Evolutionary conservation across 2,888 invertebrate species (phyloP).

Genomic region (Campoplex capitator): DNA sequence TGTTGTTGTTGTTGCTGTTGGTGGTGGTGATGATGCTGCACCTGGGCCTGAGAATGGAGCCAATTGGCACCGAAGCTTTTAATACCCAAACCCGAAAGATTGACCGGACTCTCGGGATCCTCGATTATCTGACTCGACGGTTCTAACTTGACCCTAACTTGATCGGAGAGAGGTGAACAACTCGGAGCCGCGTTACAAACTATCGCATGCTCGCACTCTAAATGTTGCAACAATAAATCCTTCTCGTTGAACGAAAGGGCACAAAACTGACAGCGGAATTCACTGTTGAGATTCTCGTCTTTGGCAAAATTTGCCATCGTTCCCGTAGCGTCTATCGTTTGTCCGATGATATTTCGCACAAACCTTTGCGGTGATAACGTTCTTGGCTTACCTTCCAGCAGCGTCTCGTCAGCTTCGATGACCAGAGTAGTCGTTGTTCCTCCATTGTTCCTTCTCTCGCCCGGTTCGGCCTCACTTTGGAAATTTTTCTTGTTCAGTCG

Average conservation of each 20-base stretch:
- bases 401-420: conserved; percentile 59
- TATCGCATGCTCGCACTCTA: conserved; percentile 79
- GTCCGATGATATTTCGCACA: conserved; percentile 56
- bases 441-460: conserved; percentile 50
- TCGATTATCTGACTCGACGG: conserved; percentile 74
- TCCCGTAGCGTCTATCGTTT: conserved; percentile 15
- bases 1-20: conserved; percentile 28
- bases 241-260: conserved; percentile 79
- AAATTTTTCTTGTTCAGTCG: not conserved
- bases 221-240: conserved; percentile 77
- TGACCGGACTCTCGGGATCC: conserved; percentile 79
- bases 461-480: not conserved
- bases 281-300: conserved; percentile 81
- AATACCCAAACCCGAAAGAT: conserved; percentile 80
- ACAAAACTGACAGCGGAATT: conserved; percentile 82
- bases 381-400: conserved; percentile 77
- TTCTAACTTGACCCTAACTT: conserved; percentile 74
- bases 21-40: conserved; percentile 66
- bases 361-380: conserved; percentile 72
- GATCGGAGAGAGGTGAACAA: conserved; percentile 64
- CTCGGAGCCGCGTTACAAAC: conserved; percentile 55
- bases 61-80: conserved; percentile 81
- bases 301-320: conserved; percentile 70
- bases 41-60: conserved; percentile 74
- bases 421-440: conserved; percentile 59